Percentiles rank a stretch among this genome's conserved stretches.
phyloP scores from a whole-genome alignment of 30 jellyfish, hydroid and myxozoan species.

The Haliclystus octoradiatus region DNA sequence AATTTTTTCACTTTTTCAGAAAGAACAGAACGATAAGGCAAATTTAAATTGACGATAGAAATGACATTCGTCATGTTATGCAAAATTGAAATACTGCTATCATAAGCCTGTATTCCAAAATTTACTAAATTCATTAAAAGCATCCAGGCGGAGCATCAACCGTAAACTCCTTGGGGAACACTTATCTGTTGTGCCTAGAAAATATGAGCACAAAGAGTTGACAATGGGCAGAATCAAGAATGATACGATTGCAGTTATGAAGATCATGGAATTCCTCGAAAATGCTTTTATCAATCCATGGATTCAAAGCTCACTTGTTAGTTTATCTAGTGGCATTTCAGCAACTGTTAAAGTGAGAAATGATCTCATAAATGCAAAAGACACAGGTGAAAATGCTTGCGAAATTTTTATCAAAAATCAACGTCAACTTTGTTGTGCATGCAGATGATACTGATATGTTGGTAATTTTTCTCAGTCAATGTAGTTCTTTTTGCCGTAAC shows the following conservation, averaged over 20 bases:
- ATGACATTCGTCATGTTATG: no score
- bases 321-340: constrained; percentile 24
- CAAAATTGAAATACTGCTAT: no score
- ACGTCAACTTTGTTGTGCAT: background rate
- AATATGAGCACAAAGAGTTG: constrained; percentile 28
- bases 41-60: no score
- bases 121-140: no score
- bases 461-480: constrained; percentile 28
- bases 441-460: constrained; percentile 34
- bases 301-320: constrained; percentile 9
- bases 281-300: constrained; percentile 23
- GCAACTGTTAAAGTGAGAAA: constrained; percentile 23
- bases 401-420: constrained; percentile 5
- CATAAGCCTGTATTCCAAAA: no score
- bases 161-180: constrained; percentile 6
- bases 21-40: no score
- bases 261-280: constrained; percentile 27
- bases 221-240: constrained; percentile 24
- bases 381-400: constrained; percentile 7
- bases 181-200: constrained; percentile 11
- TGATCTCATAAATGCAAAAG: constrained; percentile 14
- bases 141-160: constrained; percentile 7
- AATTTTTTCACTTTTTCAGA: no score
- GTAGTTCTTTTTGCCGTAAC: constrained; percentile 22
- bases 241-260: constrained; percentile 32